These are phyloP conservation scores for Chaunax sp. DNA, from an alignment of 2,797 vertebrate genomes.

Conservation along the genomic window DNA sequence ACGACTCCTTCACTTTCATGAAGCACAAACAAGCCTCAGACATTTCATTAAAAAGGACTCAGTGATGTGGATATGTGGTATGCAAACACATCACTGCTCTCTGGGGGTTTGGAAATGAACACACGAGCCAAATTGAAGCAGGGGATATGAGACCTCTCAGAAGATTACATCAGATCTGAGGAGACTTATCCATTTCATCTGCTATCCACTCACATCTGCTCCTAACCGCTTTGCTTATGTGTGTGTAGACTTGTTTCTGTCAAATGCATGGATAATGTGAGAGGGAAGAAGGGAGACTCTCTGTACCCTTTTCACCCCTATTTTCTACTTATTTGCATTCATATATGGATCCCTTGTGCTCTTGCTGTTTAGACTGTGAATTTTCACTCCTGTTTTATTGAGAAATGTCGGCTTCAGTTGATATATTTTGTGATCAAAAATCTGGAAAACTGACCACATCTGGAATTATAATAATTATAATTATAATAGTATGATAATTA, in stretches of 20 bases:
- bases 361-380: not conserved
- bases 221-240: slow-evolving; percentile 6
- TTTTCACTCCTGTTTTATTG: slow-evolving; percentile 13
- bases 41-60: slow-evolving; percentile 61
- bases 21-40: slow-evolving; percentile 51
- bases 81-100: slow-evolving; percentile 27
- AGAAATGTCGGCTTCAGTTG: not conserved
- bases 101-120: slow-evolving; percentile 50
- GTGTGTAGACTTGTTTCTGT: slow-evolving; percentile 20
- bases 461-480: too few relatives aligned
- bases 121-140: slow-evolving; percentile 18
- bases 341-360: slow-evolving; percentile 6
- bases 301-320: not conserved
- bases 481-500: too few relatives aligned
- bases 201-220: slow-evolving; percentile 20
- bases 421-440: not conserved
- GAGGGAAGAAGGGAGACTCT: slow-evolving; percentile 1
- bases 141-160: slow-evolving; percentile 37
- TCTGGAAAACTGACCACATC: too few relatives aligned
- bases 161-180: slow-evolving; percentile 50
- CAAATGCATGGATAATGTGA: slow-evolving; percentile 14
- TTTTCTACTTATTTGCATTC: slow-evolving; percentile 40
- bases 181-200: slow-evolving; percentile 31
- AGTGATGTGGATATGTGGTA: slow-evolving; percentile 36
- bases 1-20: slow-evolving; percentile 65